A percentile compares a stretch with the other conserved stretches of the same genome.
Evolutionary conservation across 2,797 vertebrate genomes (phyloP).

Genomic region (Xiphophorus birchmanni): DNA sequence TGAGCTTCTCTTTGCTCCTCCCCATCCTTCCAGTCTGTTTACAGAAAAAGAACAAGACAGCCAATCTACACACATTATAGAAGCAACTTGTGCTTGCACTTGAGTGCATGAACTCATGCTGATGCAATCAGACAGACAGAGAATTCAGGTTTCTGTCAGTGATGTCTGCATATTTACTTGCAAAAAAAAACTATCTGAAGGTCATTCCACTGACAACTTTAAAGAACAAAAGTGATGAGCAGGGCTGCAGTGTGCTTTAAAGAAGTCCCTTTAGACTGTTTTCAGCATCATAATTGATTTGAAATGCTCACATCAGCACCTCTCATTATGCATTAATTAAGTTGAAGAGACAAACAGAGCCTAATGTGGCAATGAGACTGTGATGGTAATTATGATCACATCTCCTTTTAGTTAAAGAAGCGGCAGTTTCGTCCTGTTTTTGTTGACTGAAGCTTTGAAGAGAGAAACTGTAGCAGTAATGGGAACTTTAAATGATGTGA

Average conservation of each 20-base stretch:
- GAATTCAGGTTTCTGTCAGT: slow-evolving; percentile 8
- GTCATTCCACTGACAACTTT: slow-evolving; percentile 31
- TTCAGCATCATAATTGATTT: slow-evolving; percentile 50
- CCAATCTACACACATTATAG: slow-evolving; percentile 32
- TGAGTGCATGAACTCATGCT: neutral
- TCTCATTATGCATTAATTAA: slow-evolving; percentile 62
- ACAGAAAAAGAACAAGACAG: slow-evolving; percentile 39
- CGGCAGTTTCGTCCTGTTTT: slow-evolving; percentile 20
- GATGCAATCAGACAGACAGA: neutral
- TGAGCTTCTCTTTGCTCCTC: slow-evolving; percentile 41
- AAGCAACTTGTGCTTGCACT: slow-evolving; percentile 12
- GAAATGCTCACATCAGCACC: slow-evolving; percentile 58
- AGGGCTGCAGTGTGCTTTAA: slow-evolving; percentile 4
- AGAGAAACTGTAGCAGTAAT: slow-evolving; percentile 22
- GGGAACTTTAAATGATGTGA: slow-evolving; percentile 27
- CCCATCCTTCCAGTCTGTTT: slow-evolving; percentile 22
- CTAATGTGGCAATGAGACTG: slow-evolving; percentile 23
- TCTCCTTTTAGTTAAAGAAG: slow-evolving; percentile 38
- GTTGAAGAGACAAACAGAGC: slow-evolving; percentile 28
- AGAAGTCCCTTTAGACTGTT: slow-evolving; percentile 23
- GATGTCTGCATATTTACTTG: slow-evolving; percentile 33
- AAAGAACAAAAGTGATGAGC: slow-evolving; percentile 36
- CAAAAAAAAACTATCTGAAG: slow-evolving; percentile 31
- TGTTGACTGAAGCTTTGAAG: slow-evolving; percentile 20
- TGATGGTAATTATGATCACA: slow-evolving; percentile 44